These are phyloP conservation scores for Ptychodera flava DNA, from an alignment of 35 echinoderm and acorn worm genomes.

Conservation along the genomic window DNA sequence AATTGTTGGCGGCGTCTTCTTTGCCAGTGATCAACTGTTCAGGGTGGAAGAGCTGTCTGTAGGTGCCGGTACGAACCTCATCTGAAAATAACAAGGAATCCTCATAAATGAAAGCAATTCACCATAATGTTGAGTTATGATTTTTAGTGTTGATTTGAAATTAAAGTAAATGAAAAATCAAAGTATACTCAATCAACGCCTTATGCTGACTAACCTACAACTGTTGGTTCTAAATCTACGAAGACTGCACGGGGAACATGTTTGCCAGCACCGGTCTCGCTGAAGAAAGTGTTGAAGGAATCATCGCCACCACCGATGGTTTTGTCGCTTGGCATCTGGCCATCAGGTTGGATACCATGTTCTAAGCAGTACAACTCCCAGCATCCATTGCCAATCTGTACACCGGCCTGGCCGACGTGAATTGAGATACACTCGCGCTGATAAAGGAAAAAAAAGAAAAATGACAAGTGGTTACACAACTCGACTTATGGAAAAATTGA, in stretches of 20 bases:
- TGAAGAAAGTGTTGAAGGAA: constrained; percentile 34
- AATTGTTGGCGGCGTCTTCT: constrained; percentile 20
- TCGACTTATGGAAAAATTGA: too few species aligned
- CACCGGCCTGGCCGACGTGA: not conserved
- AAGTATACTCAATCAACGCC: too few species aligned
- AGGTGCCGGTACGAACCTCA: constrained; percentile 34
- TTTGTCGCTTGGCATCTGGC: constrained; percentile 11
- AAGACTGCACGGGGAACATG: constrained; percentile 27
- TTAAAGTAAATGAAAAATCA: too few species aligned
- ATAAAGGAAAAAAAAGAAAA: not conserved
- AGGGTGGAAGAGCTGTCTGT: constrained; percentile 3
- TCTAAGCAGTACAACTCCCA: not conserved
- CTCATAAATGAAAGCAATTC: not conserved
- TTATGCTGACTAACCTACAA: constrained; percentile 45
- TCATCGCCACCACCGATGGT: constrained; percentile 14
- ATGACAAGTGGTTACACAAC: too few species aligned
- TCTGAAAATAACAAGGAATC: constrained; percentile 5
- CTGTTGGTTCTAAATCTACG: constrained; percentile 43
- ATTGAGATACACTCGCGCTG: constrained; percentile 3
- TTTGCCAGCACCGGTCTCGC: constrained; percentile 27
- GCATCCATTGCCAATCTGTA: not conserved
- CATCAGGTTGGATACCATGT: not conserved
- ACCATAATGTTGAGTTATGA: too few species aligned
- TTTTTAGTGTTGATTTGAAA: too few species aligned
- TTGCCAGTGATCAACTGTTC: constrained; percentile 17